These are phyloP conservation scores for Standfussiana lucernea DNA, from an alignment of 2,888 invertebrate genomes.

Conservation along the genomic window DNA sequence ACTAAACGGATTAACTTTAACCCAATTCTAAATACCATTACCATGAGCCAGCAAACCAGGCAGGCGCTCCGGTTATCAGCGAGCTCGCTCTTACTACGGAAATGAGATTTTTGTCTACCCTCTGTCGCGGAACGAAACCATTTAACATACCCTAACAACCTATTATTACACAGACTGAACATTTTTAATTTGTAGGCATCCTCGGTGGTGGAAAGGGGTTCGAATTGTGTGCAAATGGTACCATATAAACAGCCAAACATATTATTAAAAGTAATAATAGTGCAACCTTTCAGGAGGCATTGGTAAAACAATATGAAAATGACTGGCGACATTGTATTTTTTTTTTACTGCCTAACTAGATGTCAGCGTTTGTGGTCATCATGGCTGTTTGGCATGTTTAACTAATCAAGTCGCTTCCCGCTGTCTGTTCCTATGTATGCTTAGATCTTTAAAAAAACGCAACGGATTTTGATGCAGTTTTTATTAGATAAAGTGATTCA, in stretches of 20 bases:
- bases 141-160: conserved; percentile 64
- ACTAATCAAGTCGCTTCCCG: too few relatives aligned
- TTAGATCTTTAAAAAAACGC: too few relatives aligned
- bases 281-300: neutral
- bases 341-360: too few relatives aligned
- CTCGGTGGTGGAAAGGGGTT: neutral
- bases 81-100: conserved; percentile 72
- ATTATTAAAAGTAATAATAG: neutral
- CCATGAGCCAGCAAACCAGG: conserved; percentile 42
- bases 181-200: conserved; percentile 47
- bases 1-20: conserved; percentile 19
- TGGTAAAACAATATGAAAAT: too few relatives aligned
- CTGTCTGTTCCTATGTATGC: too few relatives aligned
- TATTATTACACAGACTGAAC: conserved; percentile 44
- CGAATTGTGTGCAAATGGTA: conserved; percentile 29
- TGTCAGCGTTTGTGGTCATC: too few relatives aligned
- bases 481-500: too few relatives aligned
- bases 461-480: too few relatives aligned
- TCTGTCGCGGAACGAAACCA: conserved; percentile 64
- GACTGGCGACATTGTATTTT: too few relatives aligned
- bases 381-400: too few relatives aligned
- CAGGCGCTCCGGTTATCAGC: conserved; percentile 69
- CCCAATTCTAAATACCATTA: conserved; percentile 23
- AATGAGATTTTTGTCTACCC: conserved; percentile 82
- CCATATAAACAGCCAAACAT: neutral